Evolutionary conservation across 2,113 vertebrate species (phyloP).

Genomic region (Phyllostomus discolor): DNA sequence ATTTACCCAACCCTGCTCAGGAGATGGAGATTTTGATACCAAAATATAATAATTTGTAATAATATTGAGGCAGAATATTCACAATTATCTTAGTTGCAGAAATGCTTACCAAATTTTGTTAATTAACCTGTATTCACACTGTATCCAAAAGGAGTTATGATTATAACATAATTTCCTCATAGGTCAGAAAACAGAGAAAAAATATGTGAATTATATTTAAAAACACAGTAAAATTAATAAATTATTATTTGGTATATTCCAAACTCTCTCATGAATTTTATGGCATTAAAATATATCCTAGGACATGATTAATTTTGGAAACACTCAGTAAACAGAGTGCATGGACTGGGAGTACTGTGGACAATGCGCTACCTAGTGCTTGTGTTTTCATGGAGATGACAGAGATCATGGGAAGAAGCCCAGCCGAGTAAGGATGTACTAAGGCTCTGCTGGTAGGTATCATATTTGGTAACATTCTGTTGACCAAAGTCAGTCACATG

Average conservation of each 20-base stretch:
- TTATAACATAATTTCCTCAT: neutral
- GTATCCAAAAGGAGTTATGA: neutral
- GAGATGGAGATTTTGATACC: neutral
- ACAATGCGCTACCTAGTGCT: neutral
- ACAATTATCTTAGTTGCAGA: neutral
- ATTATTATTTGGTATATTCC: neutral
- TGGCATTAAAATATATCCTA: neutral
- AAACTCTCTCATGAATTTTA: neutral
- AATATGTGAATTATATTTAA: neutral
- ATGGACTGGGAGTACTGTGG: neutral
- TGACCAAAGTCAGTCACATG: neutral
- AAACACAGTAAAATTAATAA: neutral
- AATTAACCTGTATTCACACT: neutral
- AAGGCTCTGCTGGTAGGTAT: neutral
- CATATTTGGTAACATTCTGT: neutral
- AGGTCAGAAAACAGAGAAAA: neutral
- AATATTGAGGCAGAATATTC: neutral
- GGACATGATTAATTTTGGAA: neutral
- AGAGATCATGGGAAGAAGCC: neutral
- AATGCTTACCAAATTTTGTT: neutral
- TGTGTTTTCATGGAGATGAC: neutral
- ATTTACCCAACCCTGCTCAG: neutral
- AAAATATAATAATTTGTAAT: neutral
- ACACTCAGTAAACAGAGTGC: neutral
- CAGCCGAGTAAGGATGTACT: neutral